Evolutionary conservation across 2,888 invertebrate species (phyloP).

Genomic region (Andricus curvator): DNA sequence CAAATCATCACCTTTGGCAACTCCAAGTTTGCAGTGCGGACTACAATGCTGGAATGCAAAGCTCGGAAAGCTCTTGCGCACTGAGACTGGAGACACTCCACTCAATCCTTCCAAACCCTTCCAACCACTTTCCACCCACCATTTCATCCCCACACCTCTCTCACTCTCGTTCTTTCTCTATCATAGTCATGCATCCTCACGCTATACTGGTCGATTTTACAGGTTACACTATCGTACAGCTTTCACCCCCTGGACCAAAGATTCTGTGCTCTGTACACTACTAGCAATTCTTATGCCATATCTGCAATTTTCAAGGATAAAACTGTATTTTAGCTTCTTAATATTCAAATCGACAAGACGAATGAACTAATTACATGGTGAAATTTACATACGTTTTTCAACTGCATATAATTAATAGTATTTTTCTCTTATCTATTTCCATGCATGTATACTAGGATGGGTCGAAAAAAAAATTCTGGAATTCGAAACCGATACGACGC

Average conservation of each 20-base stretch:
- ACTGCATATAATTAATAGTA: no score
- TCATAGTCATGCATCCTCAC: background rate
- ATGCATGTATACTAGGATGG: no score
- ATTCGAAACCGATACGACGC: no score
- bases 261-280: background rate
- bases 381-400: no score
- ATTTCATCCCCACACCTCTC: no score
- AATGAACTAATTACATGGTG: no score
- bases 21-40: background rate
- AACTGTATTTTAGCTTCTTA: no score
- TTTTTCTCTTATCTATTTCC: no score
- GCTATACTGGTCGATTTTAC: conserved; percentile 14
- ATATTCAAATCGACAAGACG: no score
- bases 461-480: no score
- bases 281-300: background rate
- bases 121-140: background rate
- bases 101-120: conserved; percentile 7
- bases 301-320: no score
- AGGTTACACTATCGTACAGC: background rate
- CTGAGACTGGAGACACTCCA: conserved; percentile 25
- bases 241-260: background rate
- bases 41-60: conserved; percentile 13
- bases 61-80: conserved; percentile 28
- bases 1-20: background rate
- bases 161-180: background rate